A percentile compares a stretch with the other conserved stretches of the same genome.
phyloP scores from a whole-genome alignment of 2,113 vertebrate genomes.

The Helogale parvula region DNA sequence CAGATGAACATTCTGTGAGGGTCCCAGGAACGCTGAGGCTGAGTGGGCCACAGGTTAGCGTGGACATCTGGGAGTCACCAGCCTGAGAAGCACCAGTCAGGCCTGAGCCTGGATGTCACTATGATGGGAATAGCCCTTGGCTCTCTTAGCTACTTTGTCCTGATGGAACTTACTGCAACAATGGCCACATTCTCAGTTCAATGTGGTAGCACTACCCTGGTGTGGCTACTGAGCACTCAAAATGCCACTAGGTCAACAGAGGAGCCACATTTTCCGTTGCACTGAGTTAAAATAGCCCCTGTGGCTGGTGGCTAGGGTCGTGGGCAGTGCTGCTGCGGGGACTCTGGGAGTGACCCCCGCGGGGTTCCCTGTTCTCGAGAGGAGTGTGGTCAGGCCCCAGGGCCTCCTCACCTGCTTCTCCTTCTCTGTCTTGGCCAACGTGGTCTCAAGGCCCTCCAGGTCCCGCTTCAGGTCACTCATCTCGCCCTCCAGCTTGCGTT shows the following conservation, averaged over 20 bases:
- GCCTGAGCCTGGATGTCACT: not conserved
- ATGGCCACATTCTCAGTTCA: not conserved
- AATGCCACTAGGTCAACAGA: not conserved
- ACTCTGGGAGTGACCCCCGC: not conserved
- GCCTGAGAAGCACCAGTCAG: not conserved
- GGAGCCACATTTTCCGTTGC: not conserved
- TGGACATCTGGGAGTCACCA: not conserved
- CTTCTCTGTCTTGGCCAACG: constrained; percentile 75
- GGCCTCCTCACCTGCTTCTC: constrained; percentile 74
- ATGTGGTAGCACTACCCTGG: rapidly evolving
- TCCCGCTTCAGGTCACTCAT: constrained; percentile 72
- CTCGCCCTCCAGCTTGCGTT: constrained; percentile 69
- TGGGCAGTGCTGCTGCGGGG: not conserved
- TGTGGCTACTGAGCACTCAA: not conserved
- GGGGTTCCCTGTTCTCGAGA: not conserved
- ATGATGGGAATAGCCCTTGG: not conserved
- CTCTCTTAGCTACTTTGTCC: not conserved
- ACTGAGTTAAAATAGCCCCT: not conserved
- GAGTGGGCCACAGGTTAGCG: not conserved
- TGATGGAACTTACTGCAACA: not conserved
- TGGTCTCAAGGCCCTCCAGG: constrained; percentile 77
- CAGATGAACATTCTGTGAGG: not conserved
- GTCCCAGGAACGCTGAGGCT: not conserved
- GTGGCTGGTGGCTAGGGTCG: not conserved
- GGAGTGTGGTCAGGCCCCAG: not conserved